A percentile compares a stretch with the other conserved stretches of the same genome.
Conservation (phyloP, 2,113 vertebrate genomes). For the Hemichromis elongatus region DNA sequence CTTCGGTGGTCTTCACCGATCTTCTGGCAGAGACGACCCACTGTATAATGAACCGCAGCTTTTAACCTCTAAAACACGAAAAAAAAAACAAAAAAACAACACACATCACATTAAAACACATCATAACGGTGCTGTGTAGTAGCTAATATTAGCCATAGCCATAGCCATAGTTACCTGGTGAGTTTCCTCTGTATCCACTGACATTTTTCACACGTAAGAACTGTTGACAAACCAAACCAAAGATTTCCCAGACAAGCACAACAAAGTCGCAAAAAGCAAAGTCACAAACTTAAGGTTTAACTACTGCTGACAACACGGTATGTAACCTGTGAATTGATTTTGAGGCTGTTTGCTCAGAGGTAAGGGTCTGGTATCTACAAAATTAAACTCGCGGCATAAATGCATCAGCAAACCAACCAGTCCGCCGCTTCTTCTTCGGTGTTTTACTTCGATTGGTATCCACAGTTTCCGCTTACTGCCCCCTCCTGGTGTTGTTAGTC, state of each 20-base stretch:
- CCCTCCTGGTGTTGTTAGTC: neutral
- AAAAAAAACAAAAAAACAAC: too few species aligned
- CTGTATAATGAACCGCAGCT: slow-evolving; percentile 85
- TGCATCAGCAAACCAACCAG: neutral
- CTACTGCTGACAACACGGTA: neutral
- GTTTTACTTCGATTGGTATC: neutral
- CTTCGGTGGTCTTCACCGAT: slow-evolving; percentile 64
- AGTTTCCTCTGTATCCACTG: slow-evolving; percentile 34
- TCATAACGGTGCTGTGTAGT: neutral
- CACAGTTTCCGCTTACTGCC: neutral
- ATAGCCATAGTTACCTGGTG: too few species aligned
- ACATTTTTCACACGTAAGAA: slow-evolving; percentile 28
- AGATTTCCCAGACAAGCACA: neutral
- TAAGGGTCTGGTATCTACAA: neutral
- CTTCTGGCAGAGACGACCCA: slow-evolving; percentile 77
- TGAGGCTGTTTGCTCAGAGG: too few species aligned
- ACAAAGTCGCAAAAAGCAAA: neutral
- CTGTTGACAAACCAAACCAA: neutral
- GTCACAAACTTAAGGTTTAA: neutral
- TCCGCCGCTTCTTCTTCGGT: neutral
- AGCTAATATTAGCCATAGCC: neutral
- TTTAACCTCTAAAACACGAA: slow-evolving; percentile 77
- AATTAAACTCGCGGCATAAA: slow-evolving; percentile 2
- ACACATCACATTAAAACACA: neutral
- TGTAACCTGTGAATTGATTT: neutral